Evolutionary conservation across 2,797 vertebrate genomes (phyloP).

Genomic region (Enteromius paludinosus): DNA sequence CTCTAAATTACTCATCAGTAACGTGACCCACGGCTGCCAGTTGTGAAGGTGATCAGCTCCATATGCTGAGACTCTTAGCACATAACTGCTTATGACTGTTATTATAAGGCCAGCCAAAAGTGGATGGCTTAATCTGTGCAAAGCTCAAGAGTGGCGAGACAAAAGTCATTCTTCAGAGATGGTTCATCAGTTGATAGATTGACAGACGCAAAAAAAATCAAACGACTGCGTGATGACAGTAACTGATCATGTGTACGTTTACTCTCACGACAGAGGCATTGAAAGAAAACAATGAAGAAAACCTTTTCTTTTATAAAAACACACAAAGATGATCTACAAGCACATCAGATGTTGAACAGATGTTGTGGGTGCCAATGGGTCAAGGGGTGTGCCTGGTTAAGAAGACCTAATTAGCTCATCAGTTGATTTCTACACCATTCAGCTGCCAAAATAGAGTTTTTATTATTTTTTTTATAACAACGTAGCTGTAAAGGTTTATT

Average conservation of each 20-base stretch:
- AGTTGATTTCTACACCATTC: neutral
- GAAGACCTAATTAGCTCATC: neutral
- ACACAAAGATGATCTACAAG: neutral
- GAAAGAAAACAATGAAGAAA: neutral
- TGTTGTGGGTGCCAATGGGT: neutral
- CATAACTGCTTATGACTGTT: constrained; percentile 76
- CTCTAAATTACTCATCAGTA: constrained; percentile 77
- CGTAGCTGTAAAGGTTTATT: neutral
- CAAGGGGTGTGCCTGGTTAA: neutral
- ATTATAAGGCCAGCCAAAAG: constrained; percentile 70
- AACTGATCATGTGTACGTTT: neutral
- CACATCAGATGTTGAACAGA: neutral
- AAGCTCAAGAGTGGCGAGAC: constrained; percentile 63
- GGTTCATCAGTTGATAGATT: constrained; percentile 3
- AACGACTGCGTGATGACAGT: neutral
- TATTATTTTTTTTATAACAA: neutral
- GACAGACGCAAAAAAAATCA: neutral
- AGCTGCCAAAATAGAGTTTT: neutral
- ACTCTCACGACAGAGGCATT: neutral
- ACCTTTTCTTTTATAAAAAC: neutral
- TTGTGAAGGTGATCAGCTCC: constrained; percentile 73
- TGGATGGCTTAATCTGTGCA: constrained; percentile 60
- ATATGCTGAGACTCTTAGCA: constrained; percentile 70
- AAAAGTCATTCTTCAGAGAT: constrained; percentile 62
- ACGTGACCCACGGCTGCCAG: constrained; percentile 67